These are phyloP conservation scores for Paracanthobrama guichenoti DNA, from an alignment of 2,113 vertebrate genomes.

Conservation along the genomic window DNA sequence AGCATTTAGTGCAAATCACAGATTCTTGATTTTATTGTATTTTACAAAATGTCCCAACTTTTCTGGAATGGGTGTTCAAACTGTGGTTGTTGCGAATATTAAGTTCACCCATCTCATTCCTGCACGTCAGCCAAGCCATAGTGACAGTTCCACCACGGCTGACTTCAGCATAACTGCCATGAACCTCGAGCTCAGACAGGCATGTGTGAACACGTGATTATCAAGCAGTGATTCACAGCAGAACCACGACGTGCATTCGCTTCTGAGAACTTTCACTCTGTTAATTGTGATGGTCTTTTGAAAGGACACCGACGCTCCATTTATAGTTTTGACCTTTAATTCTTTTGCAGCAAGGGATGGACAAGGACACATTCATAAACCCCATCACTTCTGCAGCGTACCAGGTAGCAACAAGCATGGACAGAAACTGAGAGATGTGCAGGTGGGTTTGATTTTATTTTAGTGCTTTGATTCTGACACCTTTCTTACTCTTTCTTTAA, in stretches of 20 bases:
- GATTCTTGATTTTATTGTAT: too few relatives aligned
- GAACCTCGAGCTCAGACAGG: not conserved
- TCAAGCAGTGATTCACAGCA: not conserved
- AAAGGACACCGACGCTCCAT: not conserved
- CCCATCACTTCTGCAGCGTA: conserved; percentile 49
- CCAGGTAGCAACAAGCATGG: rapidly evolving
- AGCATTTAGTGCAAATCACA: too few relatives aligned
- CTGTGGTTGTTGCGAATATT: not conserved
- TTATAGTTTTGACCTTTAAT: not conserved
- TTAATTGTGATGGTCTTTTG: not conserved
- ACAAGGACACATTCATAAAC: conserved; percentile 75
- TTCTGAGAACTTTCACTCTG: not conserved
- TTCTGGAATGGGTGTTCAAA: too few relatives aligned
- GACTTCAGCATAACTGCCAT: not conserved
- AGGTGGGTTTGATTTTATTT: not conserved
- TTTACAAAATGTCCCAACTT: too few relatives aligned
- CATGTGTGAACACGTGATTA: not conserved
- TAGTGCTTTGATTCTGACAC: not conserved
- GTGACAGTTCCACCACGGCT: not conserved
- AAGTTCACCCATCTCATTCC: too few relatives aligned
- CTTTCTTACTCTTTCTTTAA: not conserved
- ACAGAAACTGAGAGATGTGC: not conserved
- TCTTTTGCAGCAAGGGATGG: conserved; percentile 79
- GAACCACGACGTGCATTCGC: not conserved
- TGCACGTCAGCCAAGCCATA: not conserved